These are phyloP conservation scores for Odontocerum albicorne DNA, from an alignment of 2,888 invertebrate genomes.

Conservation along the genomic window DNA sequence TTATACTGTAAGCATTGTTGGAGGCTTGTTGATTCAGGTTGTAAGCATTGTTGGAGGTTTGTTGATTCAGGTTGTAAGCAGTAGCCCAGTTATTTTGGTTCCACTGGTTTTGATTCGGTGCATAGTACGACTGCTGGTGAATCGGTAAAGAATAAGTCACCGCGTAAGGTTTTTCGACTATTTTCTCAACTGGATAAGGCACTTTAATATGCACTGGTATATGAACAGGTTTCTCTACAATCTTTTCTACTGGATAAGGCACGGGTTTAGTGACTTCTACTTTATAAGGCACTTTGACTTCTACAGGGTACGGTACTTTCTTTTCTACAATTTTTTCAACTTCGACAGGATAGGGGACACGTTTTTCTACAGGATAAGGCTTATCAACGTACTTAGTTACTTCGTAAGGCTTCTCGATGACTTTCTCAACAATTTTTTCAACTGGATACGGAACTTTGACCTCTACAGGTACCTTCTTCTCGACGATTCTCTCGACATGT, in stretches of 20 bases:
- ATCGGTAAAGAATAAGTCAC: slow-evolving; percentile 41
- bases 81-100: slow-evolving; percentile 9
- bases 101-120: slow-evolving; percentile 29
- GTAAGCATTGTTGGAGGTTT: slow-evolving; percentile 10
- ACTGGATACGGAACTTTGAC: slow-evolving; percentile 52
- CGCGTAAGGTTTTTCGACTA: slow-evolving; percentile 39
- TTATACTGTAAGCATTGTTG: too few species aligned
- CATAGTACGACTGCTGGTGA: slow-evolving; percentile 34
- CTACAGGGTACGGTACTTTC: slow-evolving; percentile 51
- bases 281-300: slow-evolving; percentile 42
- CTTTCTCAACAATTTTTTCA: slow-evolving; percentile 49
- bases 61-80: slow-evolving; percentile 23
- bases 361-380: slow-evolving; percentile 59
- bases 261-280: slow-evolving; percentile 39
- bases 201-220: slow-evolving; percentile 53
- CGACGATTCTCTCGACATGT: slow-evolving; percentile 50
- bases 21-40: slow-evolving; percentile 21
- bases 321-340: slow-evolving; percentile 49
- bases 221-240: slow-evolving; percentile 55
- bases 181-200: slow-evolving; percentile 40
- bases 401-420: slow-evolving; percentile 56
- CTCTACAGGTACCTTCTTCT: slow-evolving; percentile 59
- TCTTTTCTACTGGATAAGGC: slow-evolving; percentile 53
- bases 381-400: slow-evolving; percentile 53
- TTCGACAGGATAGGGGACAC: slow-evolving; percentile 59